Percentiles rank a stretch among this genome's conserved stretches.
Evolutionary conservation across 2,888 invertebrate genomes (phyloP).

Genomic region (Rhagium mordax): DNA sequence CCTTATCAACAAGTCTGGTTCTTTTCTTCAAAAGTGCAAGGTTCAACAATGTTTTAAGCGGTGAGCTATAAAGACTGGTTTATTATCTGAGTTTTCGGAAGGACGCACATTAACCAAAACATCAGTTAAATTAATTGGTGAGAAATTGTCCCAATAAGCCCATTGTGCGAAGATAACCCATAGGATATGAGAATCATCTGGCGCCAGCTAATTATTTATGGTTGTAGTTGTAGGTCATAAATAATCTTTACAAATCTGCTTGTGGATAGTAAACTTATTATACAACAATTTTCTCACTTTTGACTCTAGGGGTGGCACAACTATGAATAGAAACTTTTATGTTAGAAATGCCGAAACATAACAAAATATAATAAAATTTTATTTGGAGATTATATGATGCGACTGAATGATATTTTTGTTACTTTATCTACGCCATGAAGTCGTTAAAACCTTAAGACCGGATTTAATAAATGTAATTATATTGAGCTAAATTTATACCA

Average conservation of each 20-base stretch:
- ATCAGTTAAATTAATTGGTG: background rate
- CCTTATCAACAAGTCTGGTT: too few species aligned
- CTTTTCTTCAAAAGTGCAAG: background rate
- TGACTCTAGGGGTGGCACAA: background rate
- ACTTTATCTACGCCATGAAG: background rate
- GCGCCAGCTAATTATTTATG: constrained; percentile 16
- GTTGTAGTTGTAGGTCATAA: background rate
- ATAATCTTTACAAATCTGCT: constrained; percentile 1
- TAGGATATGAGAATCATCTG: constrained; percentile 25
- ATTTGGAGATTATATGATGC: background rate
- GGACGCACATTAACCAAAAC: background rate
- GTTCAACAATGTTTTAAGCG: background rate
- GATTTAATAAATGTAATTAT: background rate
- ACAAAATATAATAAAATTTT: constrained; percentile 10
- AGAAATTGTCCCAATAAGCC: constrained; percentile 1
- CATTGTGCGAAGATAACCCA: background rate
- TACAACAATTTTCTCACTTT: constrained; percentile 18
- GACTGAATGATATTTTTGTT: constrained; percentile 2
- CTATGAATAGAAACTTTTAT: background rate
- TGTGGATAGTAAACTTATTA: constrained; percentile 12
- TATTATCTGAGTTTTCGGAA: constrained; percentile 9
- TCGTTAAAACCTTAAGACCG: background rate
- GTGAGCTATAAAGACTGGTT: background rate
- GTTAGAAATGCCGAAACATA: background rate
- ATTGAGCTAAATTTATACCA: too few species aligned